Conservation (phyloP, 1,140 invertebrate genomes). For the Harlomillsia oculata region DNA sequence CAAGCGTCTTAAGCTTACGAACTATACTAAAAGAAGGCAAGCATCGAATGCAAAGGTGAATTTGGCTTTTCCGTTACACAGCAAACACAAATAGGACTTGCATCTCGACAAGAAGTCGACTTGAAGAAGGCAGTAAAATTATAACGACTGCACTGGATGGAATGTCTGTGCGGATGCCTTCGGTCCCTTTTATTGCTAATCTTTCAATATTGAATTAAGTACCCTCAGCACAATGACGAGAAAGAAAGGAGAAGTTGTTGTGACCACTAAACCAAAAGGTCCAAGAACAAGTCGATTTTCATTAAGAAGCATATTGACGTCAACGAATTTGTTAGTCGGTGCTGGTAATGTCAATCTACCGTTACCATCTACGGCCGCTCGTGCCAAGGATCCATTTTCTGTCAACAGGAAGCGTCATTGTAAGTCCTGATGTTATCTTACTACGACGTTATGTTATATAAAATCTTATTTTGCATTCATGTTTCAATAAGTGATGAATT, state of each 20-base stretch:
- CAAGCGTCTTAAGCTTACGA: too few species aligned
- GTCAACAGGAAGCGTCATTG: conserved; percentile 23
- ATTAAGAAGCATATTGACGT: conserved; percentile 30
- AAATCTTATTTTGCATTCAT: background rate
- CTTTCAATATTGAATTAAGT: background rate
- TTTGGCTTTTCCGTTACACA: too few species aligned
- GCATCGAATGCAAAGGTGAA: too few species aligned
- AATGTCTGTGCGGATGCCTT: too few species aligned
- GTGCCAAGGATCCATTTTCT: conserved; percentile 21
- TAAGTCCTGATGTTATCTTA: conserved; percentile 16
- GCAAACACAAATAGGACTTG: too few species aligned
- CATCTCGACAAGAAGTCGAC: too few species aligned
- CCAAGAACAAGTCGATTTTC: conserved; percentile 30
- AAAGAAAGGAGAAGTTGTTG: conserved; percentile 22
- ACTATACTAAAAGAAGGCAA: too few species aligned
- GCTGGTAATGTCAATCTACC: conserved; percentile 28
- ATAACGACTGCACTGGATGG: too few species aligned
- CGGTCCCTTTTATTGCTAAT: too few species aligned
- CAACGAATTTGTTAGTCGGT: conserved; percentile 24
- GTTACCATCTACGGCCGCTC: conserved; percentile 13
- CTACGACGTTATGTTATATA: background rate
- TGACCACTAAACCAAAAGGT: conserved; percentile 11
- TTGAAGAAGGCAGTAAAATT: too few species aligned
- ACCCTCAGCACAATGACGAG: conserved; percentile 9
- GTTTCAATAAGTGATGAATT: background rate